Evolutionary conservation across 1,140 invertebrate species (phyloP), one percentile per base, ranked within the genome.

Genomic region (Papilio aristodemus): DNA sequence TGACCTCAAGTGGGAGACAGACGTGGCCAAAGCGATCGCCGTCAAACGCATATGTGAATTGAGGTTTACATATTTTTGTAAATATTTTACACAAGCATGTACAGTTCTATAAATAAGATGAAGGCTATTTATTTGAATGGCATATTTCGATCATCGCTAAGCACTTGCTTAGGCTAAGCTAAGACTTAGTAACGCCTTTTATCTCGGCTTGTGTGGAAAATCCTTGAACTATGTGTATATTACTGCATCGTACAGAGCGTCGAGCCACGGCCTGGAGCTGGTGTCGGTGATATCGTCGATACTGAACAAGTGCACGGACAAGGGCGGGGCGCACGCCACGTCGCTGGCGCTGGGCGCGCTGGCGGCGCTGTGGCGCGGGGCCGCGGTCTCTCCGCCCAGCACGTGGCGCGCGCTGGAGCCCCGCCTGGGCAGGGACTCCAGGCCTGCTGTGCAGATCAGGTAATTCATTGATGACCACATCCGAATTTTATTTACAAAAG

Each of bases 261-360:
- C 93, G 64, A 85, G 90, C 7, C 92, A 94, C 77, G 93, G 94
- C 0, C 87, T 93, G 67, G 94, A 94, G 74, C 80, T 95, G 25
- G 93, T 94, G 1, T 90, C 93, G 0, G 78, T 93, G 64, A 84
- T 95, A 25, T 94, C 94, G 3, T 90, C 93, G 27, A 91, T 93
- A 14, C 81, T 95, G 39, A 94, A 94, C 83, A 90, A 91, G 14
- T 93, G 93, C 73, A 84, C 83, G 0, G 88, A 89, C 41, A 70
- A 58, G 6, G 74, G 86, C 27, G 83, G 90, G 10, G 83, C 71
- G 3, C 62, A 39, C n/a, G 90, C 93, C 0, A 86, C 86, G n/a
- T 78, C 86, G 7, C 72, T 93, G 0, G 92, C 92, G 3, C 80
- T 95, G 32, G 79, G 91, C 17, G 92, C 92, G 36, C 92, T 94